Conservation (phyloP, 2,888 invertebrate species). For the Meganola albula region DNA sequence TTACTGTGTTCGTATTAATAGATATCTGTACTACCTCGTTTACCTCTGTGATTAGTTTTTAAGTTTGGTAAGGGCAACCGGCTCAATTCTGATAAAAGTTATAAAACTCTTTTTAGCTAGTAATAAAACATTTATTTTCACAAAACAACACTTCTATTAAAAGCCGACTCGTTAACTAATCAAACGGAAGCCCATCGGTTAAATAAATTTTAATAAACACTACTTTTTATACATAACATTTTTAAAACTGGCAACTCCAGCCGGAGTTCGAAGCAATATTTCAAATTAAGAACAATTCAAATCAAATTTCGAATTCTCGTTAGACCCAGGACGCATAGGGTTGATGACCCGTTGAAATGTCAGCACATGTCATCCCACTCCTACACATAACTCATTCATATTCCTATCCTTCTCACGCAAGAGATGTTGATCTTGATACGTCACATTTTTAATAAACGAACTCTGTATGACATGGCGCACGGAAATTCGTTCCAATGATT, state of each 20-base stretch:
- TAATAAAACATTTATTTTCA: conserved; percentile 48
- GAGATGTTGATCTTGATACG: conserved; percentile 78
- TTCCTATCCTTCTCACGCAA: conserved; percentile 52
- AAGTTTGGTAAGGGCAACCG: too few species aligned
- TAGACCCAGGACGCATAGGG: conserved; percentile 76
- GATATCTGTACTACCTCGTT: too few species aligned
- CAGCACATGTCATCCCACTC: conserved; percentile 64
- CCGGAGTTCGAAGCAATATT: conserved; percentile 60
- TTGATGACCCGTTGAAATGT: conserved; percentile 77
- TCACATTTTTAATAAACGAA: conserved; percentile 78
- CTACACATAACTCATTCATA: conserved; percentile 37
- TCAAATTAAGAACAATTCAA: conserved; percentile 77
- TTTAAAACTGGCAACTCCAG: too few species aligned
- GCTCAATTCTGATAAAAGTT: too few species aligned
- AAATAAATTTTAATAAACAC: conserved; percentile 63
- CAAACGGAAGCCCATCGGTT: conserved; percentile 64
- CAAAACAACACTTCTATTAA: conserved; percentile 52
- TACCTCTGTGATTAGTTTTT: too few species aligned
- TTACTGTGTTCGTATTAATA: too few species aligned
- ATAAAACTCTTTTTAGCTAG: too few species aligned
- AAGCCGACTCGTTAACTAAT: conserved; percentile 48
- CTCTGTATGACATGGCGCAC: conserved; percentile 73
- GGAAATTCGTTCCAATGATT: conserved; percentile 77
- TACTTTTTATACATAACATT: conserved; percentile 38
- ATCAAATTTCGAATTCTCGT: conserved; percentile 77